A percentile compares a stretch with the other conserved stretches of the same genome.
Evolutionary conservation across 2,113 vertebrate genomes (phyloP).

Genomic region (Macrotus californicus): DNA sequence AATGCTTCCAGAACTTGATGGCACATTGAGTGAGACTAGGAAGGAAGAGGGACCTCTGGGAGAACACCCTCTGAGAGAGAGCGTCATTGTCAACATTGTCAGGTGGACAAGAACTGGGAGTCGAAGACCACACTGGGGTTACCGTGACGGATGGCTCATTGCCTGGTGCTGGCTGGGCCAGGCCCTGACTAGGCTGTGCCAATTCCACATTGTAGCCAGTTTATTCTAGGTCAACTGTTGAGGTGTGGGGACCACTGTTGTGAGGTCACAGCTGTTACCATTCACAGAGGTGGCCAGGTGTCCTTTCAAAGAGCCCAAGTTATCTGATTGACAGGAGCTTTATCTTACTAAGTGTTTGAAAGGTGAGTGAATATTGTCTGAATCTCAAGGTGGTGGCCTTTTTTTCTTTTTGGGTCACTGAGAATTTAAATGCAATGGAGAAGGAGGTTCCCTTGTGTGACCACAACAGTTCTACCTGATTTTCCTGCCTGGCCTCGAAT

Average conservation of each 20-base stretch:
- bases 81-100: rapidly evolving
- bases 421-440: background rate
- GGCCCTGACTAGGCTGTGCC: background rate
- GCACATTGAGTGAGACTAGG: background rate
- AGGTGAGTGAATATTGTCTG: too few relatives aligned
- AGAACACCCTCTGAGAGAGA: background rate
- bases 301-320: background rate
- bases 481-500: background rate
- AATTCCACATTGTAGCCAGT: background rate
- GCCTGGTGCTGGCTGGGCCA: background rate
- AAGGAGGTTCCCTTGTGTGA: background rate
- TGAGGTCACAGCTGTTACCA: background rate
- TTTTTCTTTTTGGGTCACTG: background rate
- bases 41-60: background rate
- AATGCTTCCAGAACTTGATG: background rate
- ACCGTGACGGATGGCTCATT: background rate
- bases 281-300: background rate
- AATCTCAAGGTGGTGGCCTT: background rate
- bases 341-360: background rate
- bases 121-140: background rate
- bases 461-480: background rate
- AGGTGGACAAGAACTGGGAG: background rate
- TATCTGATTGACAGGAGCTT: background rate
- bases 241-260: background rate
- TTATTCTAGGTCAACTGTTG: background rate